These are phyloP conservation scores for Leucozona laternaria DNA, from an alignment of 2,888 invertebrate species.

Conservation along the genomic window DNA sequence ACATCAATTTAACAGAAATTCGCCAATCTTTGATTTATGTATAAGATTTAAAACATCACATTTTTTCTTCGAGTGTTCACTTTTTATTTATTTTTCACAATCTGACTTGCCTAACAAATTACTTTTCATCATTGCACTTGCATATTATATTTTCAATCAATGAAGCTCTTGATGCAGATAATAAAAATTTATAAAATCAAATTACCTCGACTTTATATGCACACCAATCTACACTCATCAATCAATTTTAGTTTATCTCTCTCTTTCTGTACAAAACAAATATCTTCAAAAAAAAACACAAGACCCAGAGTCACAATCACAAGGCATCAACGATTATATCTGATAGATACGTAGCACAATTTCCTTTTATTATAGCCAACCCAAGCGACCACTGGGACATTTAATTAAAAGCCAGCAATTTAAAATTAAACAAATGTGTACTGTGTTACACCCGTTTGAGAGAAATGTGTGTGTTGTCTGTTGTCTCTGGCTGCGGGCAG, in stretches of 20 bases:
- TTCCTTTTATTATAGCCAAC: conserved; percentile 33
- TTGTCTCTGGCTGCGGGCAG: conserved; percentile 45
- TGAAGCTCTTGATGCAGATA: conserved; percentile 6
- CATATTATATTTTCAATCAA: conserved; percentile 38
- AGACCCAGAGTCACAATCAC: conserved; percentile 11
- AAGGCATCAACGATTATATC: conserved; percentile 4
- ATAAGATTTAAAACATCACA: background rate
- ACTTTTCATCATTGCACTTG: conserved; percentile 4
- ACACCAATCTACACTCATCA: conserved; percentile 43
- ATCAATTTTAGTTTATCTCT: conserved; percentile 46
- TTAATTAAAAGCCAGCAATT: conserved; percentile 71
- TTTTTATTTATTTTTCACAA: conserved; percentile 9
- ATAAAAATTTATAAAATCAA: conserved; percentile 29
- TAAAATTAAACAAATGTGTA: conserved; percentile 65
- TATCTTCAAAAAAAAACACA: background rate
- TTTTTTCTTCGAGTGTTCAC: background rate
- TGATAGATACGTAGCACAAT: conserved; percentile 28
- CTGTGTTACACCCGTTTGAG: conserved; percentile 15
- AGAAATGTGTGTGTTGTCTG: background rate
- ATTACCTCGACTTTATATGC: conserved; percentile 25
- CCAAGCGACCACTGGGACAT: conserved; percentile 46
- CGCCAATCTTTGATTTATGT: too few species aligned
- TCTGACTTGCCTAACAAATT: conserved; percentile 35
- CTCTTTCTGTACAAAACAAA: background rate
- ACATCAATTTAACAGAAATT: too few species aligned